These are phyloP conservation scores for Calephelis perditalis DNA, from an alignment of 2,888 invertebrate species.

Conservation along the genomic window DNA sequence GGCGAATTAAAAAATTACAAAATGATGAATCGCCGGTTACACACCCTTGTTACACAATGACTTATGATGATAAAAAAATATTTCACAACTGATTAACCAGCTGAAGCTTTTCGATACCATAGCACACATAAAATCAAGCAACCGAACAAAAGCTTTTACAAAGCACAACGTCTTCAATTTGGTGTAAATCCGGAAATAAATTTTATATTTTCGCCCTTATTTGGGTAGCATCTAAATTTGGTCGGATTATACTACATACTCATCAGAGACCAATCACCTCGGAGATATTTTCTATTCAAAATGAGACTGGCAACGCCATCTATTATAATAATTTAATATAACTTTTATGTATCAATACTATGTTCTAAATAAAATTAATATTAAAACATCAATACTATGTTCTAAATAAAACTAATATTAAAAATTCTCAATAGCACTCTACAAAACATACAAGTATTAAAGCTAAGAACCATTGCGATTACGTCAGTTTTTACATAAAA, in stretches of 20 bases:
- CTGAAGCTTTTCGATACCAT: slow-evolving; percentile 28
- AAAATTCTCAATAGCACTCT: too few relatives aligned
- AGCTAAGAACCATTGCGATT: too few relatives aligned
- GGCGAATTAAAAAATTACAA: slow-evolving; percentile 36
- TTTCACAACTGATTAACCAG: slow-evolving; percentile 26
- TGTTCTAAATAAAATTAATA: too few relatives aligned
- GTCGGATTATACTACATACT: slow-evolving; percentile 47
- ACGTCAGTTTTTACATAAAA: too few relatives aligned
- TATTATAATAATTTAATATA: slow-evolving; percentile 16
- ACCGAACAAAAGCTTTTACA: slow-evolving; percentile 26
- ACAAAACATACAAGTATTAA: too few relatives aligned
- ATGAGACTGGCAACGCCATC: slow-evolving; percentile 28
- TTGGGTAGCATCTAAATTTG: slow-evolving; percentile 45
- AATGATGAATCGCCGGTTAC: slow-evolving; percentile 29
- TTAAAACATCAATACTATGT: slow-evolving; percentile 8
- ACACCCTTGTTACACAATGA: slow-evolving; percentile 27
- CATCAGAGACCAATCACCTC: slow-evolving; percentile 46
- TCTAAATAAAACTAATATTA: too few relatives aligned
- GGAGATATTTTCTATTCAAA: slow-evolving; percentile 27
- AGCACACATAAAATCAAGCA: slow-evolving; percentile 29
- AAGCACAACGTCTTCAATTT: slow-evolving; percentile 38
- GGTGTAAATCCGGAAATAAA: slow-evolving; percentile 40
- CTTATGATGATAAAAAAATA: slow-evolving; percentile 24
- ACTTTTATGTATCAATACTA: slow-evolving; percentile 15
- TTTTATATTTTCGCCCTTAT: slow-evolving; percentile 49